A percentile compares a stretch with the other conserved stretches of the same genome.
phyloP scores from a whole-genome alignment of 1,140 invertebrate species.

The Pygmarrhopalites habei region DNA sequence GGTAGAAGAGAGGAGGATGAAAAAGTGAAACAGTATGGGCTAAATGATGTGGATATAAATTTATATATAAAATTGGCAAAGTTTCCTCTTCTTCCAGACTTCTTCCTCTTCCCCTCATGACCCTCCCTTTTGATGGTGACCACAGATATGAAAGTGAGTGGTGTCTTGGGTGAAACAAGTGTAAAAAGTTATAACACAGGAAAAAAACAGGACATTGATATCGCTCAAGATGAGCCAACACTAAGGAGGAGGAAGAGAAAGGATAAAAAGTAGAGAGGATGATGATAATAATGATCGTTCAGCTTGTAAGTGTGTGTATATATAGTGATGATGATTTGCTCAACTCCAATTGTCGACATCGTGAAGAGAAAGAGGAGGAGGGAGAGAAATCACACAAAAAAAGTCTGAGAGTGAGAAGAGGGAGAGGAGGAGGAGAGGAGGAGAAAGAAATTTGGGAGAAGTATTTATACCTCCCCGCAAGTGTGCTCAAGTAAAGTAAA shows the following conservation, averaged over 20 bases:
- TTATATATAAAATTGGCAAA: background rate
- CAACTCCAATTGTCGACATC: background rate
- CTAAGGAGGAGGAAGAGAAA: no score
- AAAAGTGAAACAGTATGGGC: background rate
- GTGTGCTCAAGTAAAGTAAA: constrained; percentile 11
- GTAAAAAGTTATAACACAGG: background rate
- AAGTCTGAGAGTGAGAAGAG: background rate
- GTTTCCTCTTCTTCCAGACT: background rate
- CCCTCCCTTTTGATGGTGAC: background rate
- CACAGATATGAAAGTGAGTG: background rate
- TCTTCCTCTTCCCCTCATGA: background rate
- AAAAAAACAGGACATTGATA: background rate
- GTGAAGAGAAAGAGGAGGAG: background rate
- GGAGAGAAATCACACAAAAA: background rate
- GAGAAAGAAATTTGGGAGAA: background rate
- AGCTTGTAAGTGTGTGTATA: no score
- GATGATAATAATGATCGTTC: background rate
- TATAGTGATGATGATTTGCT: background rate
- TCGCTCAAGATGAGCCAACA: no score
- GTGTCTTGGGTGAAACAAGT: background rate
- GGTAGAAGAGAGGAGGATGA: background rate
- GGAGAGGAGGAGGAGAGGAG: background rate
- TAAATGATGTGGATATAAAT: background rate
- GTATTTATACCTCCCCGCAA: background rate
- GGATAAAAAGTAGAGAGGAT: background rate